Evolutionary conservation across 2,888 invertebrate genomes (phyloP).

Genomic region (Dioctria linearis): DNA sequence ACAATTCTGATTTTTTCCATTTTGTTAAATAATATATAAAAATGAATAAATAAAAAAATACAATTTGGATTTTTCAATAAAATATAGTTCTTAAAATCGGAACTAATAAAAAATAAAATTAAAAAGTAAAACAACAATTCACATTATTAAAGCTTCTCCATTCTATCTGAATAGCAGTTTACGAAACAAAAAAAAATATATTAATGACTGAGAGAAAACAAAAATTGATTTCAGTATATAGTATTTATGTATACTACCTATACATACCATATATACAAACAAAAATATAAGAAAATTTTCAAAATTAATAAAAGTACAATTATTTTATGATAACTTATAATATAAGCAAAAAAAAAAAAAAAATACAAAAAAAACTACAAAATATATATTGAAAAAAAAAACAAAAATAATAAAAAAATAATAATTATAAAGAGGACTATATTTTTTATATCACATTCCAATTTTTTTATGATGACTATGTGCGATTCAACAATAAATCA

Average conservation of each 20-base stretch:
- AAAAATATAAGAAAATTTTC: conserved; percentile 19
- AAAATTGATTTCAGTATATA: conserved; percentile 20
- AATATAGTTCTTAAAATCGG: neutral
- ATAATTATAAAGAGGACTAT: conserved; percentile 67
- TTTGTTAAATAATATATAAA: neutral
- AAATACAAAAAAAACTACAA: conserved; percentile 36
- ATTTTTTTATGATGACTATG: conserved; percentile 66
- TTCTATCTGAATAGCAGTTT: conserved; percentile 31
- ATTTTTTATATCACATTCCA: conserved; percentile 71
- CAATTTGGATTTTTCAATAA: neutral
- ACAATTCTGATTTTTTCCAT: no score
- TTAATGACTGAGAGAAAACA: conserved; percentile 48
- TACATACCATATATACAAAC: conserved; percentile 28
- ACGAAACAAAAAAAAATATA: neutral
- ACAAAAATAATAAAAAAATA: neutral
- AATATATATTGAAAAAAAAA: conserved; percentile 45
- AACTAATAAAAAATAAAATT: conserved; percentile 14
- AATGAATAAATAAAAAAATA: neutral
- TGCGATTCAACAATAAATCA: conserved; percentile 60
- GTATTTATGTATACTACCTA: neutral
- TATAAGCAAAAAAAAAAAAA: conserved; percentile 46
- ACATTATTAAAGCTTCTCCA: conserved; percentile 41
- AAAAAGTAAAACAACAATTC: conserved; percentile 21
- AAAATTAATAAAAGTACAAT: conserved; percentile 46
- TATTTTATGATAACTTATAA: conserved; percentile 43